Evolutionary conservation across 2,888 invertebrate species (phyloP).

Genomic region (Ichneumoninae sp.): DNA sequence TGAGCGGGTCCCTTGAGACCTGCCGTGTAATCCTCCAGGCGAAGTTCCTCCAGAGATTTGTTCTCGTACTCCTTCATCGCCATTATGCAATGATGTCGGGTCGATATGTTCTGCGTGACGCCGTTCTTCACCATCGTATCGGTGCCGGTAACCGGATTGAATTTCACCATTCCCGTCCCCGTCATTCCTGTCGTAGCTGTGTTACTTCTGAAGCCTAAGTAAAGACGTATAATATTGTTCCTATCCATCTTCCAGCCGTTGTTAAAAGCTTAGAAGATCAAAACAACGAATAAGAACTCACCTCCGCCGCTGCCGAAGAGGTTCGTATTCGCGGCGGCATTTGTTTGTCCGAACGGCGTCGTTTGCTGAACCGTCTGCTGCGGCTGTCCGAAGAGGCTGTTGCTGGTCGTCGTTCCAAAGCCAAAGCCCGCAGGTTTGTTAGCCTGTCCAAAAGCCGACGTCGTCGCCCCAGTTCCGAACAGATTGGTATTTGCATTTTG

Average conservation of each 20-base stretch:
- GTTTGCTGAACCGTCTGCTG: slow-evolving; percentile 82
- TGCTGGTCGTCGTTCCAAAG: slow-evolving; percentile 86
- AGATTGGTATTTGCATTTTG: slow-evolving; percentile 86
- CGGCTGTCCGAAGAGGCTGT: slow-evolving; percentile 88
- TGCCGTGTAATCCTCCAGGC: slow-evolving; percentile 96
- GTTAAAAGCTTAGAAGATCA: slow-evolving; percentile 1
- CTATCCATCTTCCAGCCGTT: slow-evolving; percentile 15
- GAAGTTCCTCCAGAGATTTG: slow-evolving; percentile 97
- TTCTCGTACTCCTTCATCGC: slow-evolving; percentile 99
- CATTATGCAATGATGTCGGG: slow-evolving; percentile 98
- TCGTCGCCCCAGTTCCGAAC: slow-evolving; percentile 86
- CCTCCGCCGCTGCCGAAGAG: slow-evolving; percentile 83
- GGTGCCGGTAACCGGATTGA: slow-evolving; percentile 93
- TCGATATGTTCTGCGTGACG: slow-evolving; percentile 93
- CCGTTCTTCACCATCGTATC: slow-evolving; percentile 97
- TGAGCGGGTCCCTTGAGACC: slow-evolving; percentile 92
- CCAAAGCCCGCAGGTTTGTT: slow-evolving; percentile 87
- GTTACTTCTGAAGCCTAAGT: slow-evolving; percentile 76
- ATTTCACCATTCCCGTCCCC: slow-evolving; percentile 92
- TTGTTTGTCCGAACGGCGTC: slow-evolving; percentile 85
- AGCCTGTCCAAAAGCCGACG: slow-evolving; percentile 88
- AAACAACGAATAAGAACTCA: slow-evolving; percentile 43
- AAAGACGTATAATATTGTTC: slow-evolving; percentile 38
- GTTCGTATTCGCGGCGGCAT: slow-evolving; percentile 84
- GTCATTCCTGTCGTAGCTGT: slow-evolving; percentile 83